phyloP scores from a whole-genome alignment of 1,140 invertebrate genomes.

The Rhagoletis zephyria region DNA sequence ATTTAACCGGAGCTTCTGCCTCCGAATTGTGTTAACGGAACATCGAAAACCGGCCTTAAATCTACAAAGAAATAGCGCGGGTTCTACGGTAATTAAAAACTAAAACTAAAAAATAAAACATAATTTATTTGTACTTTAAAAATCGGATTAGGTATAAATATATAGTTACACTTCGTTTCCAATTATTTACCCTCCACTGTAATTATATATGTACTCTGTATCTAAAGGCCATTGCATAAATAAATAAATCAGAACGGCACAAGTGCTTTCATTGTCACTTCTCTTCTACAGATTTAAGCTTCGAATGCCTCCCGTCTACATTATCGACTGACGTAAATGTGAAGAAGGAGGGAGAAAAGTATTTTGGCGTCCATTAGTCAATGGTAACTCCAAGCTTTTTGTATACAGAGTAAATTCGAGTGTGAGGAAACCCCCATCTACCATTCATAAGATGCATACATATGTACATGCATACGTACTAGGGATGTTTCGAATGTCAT shows the following conservation, averaged over 20 bases:
- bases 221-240: neutral
- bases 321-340: constrained; percentile 29
- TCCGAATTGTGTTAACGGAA: no score
- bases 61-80: no score
- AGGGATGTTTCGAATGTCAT: no score
- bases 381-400: neutral
- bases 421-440: constrained; percentile 26
- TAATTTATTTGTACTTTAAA: no score
- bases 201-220: no score
- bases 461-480: neutral
- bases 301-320: neutral
- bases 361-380: constrained; percentile 25
- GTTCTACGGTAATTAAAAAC: no score
- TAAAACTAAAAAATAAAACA: no score
- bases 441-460: neutral
- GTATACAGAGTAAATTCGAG: neutral
- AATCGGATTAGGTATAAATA: no score
- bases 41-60: no score
- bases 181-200: neutral
- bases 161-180: neutral
- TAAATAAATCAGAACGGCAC: neutral
- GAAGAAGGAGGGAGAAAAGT: neutral
- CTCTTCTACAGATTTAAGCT: constrained; percentile 4
- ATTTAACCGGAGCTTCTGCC: no score
- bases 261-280: neutral